Evolutionary conservation across 2,888 invertebrate species (phyloP).

Genomic region (Tethea ocularis): DNA sequence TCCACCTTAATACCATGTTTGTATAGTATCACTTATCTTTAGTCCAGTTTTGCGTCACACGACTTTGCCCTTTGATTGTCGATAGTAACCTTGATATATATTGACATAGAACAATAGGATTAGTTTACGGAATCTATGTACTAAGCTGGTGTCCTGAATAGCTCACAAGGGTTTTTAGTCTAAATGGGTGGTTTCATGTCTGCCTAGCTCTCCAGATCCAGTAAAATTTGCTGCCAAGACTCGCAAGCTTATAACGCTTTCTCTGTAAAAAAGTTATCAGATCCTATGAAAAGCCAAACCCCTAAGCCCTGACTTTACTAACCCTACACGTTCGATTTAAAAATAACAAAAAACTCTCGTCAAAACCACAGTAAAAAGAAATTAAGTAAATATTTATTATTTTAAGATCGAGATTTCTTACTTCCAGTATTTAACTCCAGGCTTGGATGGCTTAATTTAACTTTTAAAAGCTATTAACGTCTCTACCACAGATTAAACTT

Average conservation of each 20-base stretch:
- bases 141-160: not conserved
- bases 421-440: constrained; percentile 21
- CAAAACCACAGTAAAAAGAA: not conserved
- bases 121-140: not conserved
- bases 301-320: no score
- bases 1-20: not conserved
- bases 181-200: no score
- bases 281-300: no score
- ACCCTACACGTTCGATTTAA: no score
- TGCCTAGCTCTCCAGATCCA: no score
- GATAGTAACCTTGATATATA: not conserved
- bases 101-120: not conserved
- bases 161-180: not conserved
- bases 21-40: not conserved
- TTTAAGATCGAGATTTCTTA: constrained; percentile 18
- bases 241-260: no score
- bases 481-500: constrained; percentile 21
- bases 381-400: not conserved
- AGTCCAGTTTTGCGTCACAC: not conserved
- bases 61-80: not conserved
- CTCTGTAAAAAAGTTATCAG: no score
- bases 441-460: constrained; percentile 30
- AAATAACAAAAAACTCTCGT: no score
- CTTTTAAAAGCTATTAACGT: constrained; percentile 35
- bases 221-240: no score